Evolutionary conservation across 2,797 vertebrate species (phyloP).

Genomic region (Pangasius djambal): DNA sequence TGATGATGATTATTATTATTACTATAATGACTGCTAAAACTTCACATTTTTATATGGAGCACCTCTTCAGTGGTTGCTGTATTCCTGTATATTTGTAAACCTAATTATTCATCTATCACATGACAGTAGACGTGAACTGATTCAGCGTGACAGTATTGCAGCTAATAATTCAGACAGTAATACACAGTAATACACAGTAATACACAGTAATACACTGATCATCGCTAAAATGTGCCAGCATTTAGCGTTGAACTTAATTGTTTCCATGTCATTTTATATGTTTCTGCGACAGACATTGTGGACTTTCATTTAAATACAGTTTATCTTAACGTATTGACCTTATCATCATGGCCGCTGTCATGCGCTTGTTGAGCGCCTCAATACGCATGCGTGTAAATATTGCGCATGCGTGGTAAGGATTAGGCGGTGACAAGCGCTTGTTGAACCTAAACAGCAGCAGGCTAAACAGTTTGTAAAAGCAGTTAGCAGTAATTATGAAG

Average conservation of each 20-base stretch:
- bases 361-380: not conserved
- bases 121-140: not conserved
- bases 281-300: not conserved
- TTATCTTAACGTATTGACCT: not conserved
- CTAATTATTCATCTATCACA: not conserved
- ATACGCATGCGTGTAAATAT: not conserved
- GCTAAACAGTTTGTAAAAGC: not conserved
- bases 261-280: not conserved
- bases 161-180: not conserved
- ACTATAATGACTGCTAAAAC: not conserved
- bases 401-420: not conserved
- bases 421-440: not conserved
- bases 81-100: not conserved
- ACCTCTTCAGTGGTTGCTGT: not conserved
- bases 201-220: not conserved
- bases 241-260: not conserved
- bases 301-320: not conserved
- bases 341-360: not conserved
- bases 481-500: conserved; percentile 61
- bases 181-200: no score
- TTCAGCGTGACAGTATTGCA: not conserved
- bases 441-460: not conserved
- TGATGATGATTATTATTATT: not conserved
- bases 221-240: not conserved
- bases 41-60: not conserved